Evolutionary conservation across 1,140 invertebrate genomes (phyloP).

Genomic region (Bombyx mandarina): DNA sequence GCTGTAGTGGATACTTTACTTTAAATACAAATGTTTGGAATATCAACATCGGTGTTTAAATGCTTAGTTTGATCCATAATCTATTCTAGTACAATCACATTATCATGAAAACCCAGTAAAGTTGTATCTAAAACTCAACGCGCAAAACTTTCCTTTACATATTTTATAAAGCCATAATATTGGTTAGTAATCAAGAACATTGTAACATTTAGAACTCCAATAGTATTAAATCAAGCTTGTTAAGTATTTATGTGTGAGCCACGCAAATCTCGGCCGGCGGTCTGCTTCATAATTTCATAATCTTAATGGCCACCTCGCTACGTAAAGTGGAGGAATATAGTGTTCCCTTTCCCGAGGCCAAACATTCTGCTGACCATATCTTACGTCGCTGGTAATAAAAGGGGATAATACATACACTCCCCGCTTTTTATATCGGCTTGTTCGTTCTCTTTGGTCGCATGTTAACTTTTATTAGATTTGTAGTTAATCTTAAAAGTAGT

Average conservation of each 20-base stretch:
- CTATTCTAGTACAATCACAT: too few species aligned
- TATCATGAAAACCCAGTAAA: too few species aligned
- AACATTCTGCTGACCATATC: constrained; percentile 52
- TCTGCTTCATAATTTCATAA: constrained; percentile 60
- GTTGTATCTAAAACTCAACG: too few species aligned
- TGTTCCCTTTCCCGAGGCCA: constrained; percentile 32
- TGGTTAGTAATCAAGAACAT: constrained; percentile 3
- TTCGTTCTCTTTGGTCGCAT: constrained; percentile 12
- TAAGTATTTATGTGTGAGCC: constrained; percentile 22
- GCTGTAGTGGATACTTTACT: too few species aligned
- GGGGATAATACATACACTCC: constrained; percentile 16
- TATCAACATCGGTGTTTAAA: too few species aligned
- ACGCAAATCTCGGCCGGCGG: constrained; percentile 46
- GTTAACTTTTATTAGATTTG: constrained; percentile 12
- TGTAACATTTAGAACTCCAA: constrained; percentile 8
- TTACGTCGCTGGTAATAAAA: constrained; percentile 28
- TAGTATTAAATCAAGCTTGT: constrained; percentile 32
- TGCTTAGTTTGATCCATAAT: too few species aligned
- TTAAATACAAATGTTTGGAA: too few species aligned
- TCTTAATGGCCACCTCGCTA: constrained; percentile 47
- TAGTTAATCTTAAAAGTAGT: background rate
- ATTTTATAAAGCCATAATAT: too few species aligned
- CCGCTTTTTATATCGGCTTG: constrained; percentile 17
- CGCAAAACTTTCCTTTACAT: background rate
- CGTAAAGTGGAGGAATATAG: constrained; percentile 59